Evolutionary conservation across 2,888 invertebrate genomes (phyloP).

Genomic region (Microchrysa polita): DNA sequence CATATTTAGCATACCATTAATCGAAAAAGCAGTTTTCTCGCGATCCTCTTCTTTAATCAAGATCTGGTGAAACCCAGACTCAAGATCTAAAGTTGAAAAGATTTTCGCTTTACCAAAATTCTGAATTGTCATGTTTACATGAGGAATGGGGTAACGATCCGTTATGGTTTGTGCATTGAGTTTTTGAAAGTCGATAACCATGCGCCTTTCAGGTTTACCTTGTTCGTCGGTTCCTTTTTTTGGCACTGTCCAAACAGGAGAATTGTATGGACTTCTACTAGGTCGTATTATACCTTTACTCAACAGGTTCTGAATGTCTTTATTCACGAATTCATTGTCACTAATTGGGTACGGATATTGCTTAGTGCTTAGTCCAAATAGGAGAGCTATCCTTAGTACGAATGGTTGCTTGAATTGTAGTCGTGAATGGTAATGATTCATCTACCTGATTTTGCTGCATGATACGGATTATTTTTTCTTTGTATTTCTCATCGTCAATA

Average conservation of each 20-base stretch:
- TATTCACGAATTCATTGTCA: background rate
- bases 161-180: background rate
- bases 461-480: background rate
- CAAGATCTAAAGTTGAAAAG: slow-evolving; percentile 27
- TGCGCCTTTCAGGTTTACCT: background rate
- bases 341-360: background rate
- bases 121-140: background rate
- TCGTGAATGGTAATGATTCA: slow-evolving; percentile 32
- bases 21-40: background rate
- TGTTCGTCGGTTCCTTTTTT: slow-evolving; percentile 2
- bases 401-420: slow-evolving; percentile 43
- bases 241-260: background rate
- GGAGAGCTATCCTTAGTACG: background rate
- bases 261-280: background rate
- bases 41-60: background rate
- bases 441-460: background rate
- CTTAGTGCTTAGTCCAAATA: background rate
- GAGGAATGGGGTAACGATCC: background rate
- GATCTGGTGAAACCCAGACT: background rate
- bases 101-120: slow-evolving; percentile 27
- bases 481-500: background rate
- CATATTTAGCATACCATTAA: background rate
- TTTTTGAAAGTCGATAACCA: slow-evolving; percentile 5
- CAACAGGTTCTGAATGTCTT: background rate
- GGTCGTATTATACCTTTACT: background rate